These are phyloP conservation scores for Andrena bucephala DNA, from an alignment of 2,888 invertebrate species.

Conservation along the genomic window DNA sequence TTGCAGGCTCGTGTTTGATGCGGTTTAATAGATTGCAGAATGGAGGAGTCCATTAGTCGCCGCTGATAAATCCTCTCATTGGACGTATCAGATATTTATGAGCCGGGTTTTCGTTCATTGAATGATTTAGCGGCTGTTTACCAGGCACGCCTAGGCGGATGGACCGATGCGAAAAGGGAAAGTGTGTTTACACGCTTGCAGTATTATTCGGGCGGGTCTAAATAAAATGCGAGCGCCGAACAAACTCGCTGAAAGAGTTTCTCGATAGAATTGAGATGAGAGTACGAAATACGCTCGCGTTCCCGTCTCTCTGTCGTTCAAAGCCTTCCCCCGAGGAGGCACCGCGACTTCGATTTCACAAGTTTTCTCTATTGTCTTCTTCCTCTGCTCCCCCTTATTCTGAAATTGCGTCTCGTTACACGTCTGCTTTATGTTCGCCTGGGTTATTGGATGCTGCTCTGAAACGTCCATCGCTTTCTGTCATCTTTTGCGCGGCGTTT, in stretches of 20 bases:
- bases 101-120: not conserved
- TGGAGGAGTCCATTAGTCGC: not conserved
- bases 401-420: constrained; percentile 6
- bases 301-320: not conserved
- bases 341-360: constrained; percentile 1
- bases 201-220: not conserved
- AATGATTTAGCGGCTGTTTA: not conserved
- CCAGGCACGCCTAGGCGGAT: not conserved
- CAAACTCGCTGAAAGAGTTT: constrained; percentile 20
- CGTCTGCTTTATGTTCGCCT: constrained; percentile 8
- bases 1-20: too few relatives aligned
- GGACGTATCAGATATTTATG: constrained; percentile 8
- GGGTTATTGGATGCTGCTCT: not conserved
- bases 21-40: not conserved
- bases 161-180: not conserved
- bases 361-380: not conserved
- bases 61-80: not conserved
- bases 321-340: not conserved
- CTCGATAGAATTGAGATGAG: constrained; percentile 13
- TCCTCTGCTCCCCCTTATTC: not conserved
- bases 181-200: constrained; percentile 16
- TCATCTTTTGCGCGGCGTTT: not conserved
- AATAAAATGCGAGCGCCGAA: constrained; percentile 16
- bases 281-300: not conserved
- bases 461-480: not conserved